Base-by-base conservation (phyloP, 2,797 vertebrate species). In the Lepilemur ruficaudatus region DNA sequence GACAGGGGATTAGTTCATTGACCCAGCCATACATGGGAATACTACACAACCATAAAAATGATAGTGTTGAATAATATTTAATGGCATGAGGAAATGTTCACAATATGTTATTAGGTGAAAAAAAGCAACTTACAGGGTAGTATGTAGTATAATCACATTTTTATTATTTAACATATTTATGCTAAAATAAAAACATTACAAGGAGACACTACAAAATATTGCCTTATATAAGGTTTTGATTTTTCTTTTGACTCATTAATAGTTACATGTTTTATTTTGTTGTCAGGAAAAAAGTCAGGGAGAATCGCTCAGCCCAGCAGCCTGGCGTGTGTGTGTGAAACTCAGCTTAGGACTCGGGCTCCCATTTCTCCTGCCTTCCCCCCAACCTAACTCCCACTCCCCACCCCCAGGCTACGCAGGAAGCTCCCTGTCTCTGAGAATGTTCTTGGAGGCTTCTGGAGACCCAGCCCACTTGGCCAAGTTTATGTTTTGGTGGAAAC, bases 401-500 rank as follows among this genome's bases (percentile, higher is more conserved):
- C 65, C 10, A 25, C 57, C 55, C 50, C 48, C 4, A 84, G 86
- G 89, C 67, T 91, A 75, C 61, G 17, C 48, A 93, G 87, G 78
- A 80, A 61, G n/a, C 50, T n/a, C 55, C 65, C 17, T 18, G 17
- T 28, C 84, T 76, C 43, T 13, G 46, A 35, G 25, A 94, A 43
- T n/a, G 81, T 86, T n/a, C 61, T 4, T 22, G 23, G 57, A 93
- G 57, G 28, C 78, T 91, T 93, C 87, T 76, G 78, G 43, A 57
- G 32, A 15, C 73, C 67, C 10, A 48, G 30, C 81, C 30, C 13
- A 25, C n/a, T 91, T 83, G 73, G 96, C 95, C n/a, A 84, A 81
- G 70, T 65, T 96, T 92, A 38, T 50, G 75, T 97, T 97, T 97
- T 89, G 85, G 55, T 96, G 96, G 96, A 97, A 96, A 96, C 93